A percentile compares a stretch with the other conserved stretches of the same genome.
phyloP scores from a whole-genome alignment of 2,113 vertebrate species.

The Anolis carolinensis region DNA sequence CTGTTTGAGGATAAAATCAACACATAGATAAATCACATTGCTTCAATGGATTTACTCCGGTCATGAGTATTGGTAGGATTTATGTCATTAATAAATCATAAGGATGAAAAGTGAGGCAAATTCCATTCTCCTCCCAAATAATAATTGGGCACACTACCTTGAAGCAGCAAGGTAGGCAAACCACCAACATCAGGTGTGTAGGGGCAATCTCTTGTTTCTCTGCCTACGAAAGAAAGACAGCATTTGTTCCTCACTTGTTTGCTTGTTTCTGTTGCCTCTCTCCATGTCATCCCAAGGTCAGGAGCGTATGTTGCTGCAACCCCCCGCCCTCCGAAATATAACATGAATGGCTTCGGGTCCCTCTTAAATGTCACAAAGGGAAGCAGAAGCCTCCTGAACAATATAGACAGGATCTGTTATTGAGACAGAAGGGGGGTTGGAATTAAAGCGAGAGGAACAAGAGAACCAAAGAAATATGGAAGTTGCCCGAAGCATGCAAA shows the following conservation, averaged over 20 bases:
- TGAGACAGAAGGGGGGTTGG: slow-evolving; percentile 14
- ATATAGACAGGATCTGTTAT: slow-evolving; percentile 64
- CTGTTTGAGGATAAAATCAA: too few relatives aligned
- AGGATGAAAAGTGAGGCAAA: not conserved
- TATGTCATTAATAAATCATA: too few relatives aligned
- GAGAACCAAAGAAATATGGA: not conserved
- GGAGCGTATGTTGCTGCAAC: slow-evolving; percentile 33
- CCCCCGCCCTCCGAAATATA: slow-evolving; percentile 38
- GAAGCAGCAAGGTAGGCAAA: not conserved
- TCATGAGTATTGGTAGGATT: too few relatives aligned
- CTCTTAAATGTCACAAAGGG: slow-evolving; percentile 61
- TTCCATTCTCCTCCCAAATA: not conserved
- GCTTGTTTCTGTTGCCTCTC: slow-evolving; percentile 4
- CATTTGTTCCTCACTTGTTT: not conserved
- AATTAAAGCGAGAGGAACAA: not conserved
- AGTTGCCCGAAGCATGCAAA: not conserved
- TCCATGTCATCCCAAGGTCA: slow-evolving; percentile 51
- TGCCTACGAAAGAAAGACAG: not conserved
- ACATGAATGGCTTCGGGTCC: slow-evolving; percentile 47
- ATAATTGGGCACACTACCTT: not conserved
- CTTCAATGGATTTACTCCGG: too few relatives aligned
- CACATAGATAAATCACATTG: too few relatives aligned
- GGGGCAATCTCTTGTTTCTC: not conserved
- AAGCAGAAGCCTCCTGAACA: slow-evolving; percentile 54
- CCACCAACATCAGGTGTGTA: not conserved